Base-by-base conservation (phyloP, 2,888 invertebrate species). In the Spicauda simplicius region DNA sequence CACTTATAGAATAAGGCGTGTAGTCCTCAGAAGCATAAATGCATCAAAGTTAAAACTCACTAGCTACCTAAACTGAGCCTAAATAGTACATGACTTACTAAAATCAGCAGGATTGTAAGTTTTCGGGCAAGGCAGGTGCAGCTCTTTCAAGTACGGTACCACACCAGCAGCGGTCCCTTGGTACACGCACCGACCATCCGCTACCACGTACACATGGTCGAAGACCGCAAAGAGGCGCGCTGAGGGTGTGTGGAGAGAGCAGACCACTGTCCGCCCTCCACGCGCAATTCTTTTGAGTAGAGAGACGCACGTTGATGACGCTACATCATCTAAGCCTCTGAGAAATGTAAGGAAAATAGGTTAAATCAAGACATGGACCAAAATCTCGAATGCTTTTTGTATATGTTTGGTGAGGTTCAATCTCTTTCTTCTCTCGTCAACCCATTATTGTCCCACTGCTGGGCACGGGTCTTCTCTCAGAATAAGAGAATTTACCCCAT, bases 71-170 rank as follows among this genome's bases (percentile, higher is more conserved):
- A 25, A 25, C 25, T 25, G 5, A 25, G 25, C 5, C 25, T 25
- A 4, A 25, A 2, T 25, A 25, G 25, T 25, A 25, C 25, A 25
- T 4, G 2, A 91, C 95, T 95, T 88, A 98, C 98, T 95, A 87
- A 98, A 99, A 91, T 99, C 99, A 6, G 99, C 98, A 0, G 99
- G 99, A 87, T 99, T 99, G 83, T 98, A 98, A 74, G 98, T 98
- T 70, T 94, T 95, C 0, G 99, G 99, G 82, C 99, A 99, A 33
- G 96, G 95, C 48, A 98, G 90, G 50, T 96, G 97, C 61, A 98
- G 88, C 11, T 95, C 94, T 12, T 95, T 93, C 64, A 99, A 91
- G 85, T 97, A 99, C 0, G 97, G 97, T 33, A 99, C 96, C 1
- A 99, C 95, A 18, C 97, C 95, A 0, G 93, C 88, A 0, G 97